Evolutionary conservation across 2,113 vertebrate species (phyloP).

Genomic region (Carassius gibelio): DNA sequence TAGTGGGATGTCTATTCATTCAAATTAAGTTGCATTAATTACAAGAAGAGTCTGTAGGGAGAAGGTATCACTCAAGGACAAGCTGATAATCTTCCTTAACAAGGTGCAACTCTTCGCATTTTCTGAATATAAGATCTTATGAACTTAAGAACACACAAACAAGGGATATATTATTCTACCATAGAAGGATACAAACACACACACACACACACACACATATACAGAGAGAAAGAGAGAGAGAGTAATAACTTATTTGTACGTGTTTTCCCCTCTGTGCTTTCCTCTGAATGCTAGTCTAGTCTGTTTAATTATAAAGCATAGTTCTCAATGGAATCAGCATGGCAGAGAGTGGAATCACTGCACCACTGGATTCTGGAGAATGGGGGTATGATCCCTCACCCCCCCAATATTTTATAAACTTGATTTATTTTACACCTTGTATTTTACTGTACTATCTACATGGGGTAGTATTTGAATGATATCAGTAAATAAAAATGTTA

Average conservation of each 20-base stretch:
- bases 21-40: background rate
- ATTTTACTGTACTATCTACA: background rate
- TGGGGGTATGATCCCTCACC: slow-evolving; percentile 64
- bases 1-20: background rate
- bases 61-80: background rate
- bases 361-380: slow-evolving; percentile 71
- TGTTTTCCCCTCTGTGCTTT: background rate
- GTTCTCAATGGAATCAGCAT: slow-evolving; percentile 65
- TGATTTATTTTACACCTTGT: background rate
- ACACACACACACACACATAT: no score
- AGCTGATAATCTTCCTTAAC: background rate
- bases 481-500: no score
- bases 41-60: background rate
- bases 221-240: no score
- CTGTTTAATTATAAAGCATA: background rate
- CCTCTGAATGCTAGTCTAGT: background rate
- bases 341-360: slow-evolving; percentile 66
- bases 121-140: background rate
- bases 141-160: background rate
- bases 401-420: no score
- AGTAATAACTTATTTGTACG: background rate
- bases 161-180: background rate
- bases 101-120: background rate
- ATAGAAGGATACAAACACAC: no score
- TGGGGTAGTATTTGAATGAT: no score